Evolutionary conservation across 2,888 invertebrate species (phyloP), one percentile per base, ranked within the genome.

Genomic region (Thereva unica): DNA sequence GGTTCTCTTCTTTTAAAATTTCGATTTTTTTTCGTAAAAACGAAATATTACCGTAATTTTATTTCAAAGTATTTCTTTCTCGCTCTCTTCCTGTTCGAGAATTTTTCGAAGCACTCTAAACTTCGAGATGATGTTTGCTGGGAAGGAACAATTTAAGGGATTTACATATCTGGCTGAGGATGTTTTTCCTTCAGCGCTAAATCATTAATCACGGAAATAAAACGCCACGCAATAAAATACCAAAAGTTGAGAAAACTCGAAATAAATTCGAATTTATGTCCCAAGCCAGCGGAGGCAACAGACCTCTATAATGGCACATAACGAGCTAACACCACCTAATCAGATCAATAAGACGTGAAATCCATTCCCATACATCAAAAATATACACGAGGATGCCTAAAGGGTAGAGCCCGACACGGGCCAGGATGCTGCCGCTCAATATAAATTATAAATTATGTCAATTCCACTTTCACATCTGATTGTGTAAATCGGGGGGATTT

Each of bases 261-360:
- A 49, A 50, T 50, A 61, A 50, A 61, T 61, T 50, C 61, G 50
- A 61, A 61, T 61, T 61, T 61, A 61, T 61, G 61, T 53, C 61
- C 50, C 61, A 9, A 34, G 50, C 41, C 45, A 61, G 34, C 42
- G 50, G 41, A 41, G 50, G 38, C 38, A 53, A n/a, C 41, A n/a
- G 61, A 61, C 61, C 61, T 49, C 61, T 50, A 45, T 54, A 54
- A 54, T 64, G 64, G 53, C 45, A 54, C 38, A 54, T 64, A 54
- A 64, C 53, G 35, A 45, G 44, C 63, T 53, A 44, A 53, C 38
- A 64, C 38, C 44, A 37, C 64, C 64, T 75, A 77, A 78, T 76
- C 77, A 76, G 76, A 73, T 78, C 78, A 78, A 78, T 78, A 78
- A 76, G 75, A 76, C 77, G 76, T 77, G 77, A 78, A 78, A 78